Percentiles rank a stretch among this genome's conserved stretches.
Evolutionary conservation across 2,113 vertebrate genomes (phyloP).

Genomic region (Fregata magnificens): DNA sequence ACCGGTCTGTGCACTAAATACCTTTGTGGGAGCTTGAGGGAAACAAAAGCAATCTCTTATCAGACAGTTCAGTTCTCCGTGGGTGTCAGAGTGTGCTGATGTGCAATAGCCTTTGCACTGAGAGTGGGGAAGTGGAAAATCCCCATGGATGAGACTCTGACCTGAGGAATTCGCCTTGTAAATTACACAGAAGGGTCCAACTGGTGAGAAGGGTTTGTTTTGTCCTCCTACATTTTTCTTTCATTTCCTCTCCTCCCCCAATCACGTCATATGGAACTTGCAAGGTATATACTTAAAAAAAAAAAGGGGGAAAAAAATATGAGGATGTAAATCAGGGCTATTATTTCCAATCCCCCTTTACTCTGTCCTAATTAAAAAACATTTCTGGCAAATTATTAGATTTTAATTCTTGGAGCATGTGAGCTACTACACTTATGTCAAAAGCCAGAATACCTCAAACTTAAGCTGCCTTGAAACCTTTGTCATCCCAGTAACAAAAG

Average conservation of each 20-base stretch:
- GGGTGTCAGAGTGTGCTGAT: neutral
- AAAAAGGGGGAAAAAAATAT: accelerated
- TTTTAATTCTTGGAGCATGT: neutral
- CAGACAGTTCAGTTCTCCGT: neutral
- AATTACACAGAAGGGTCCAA: neutral
- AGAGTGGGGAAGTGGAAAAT: conserved; percentile 7
- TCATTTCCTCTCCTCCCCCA: neutral
- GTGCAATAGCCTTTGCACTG: neutral
- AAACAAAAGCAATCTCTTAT: neutral
- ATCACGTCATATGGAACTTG: neutral
- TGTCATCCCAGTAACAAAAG: neutral
- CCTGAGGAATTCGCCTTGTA: neutral
- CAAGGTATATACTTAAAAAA: neutral
- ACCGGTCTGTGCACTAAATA: neutral
- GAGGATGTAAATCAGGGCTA: neutral
- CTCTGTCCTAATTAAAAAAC: neutral
- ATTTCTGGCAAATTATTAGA: neutral
- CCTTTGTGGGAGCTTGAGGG: neutral
- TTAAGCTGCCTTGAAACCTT: neutral
- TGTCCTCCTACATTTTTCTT: neutral
- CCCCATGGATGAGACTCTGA: neutral
- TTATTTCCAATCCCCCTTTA: neutral
- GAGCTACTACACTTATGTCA: neutral
- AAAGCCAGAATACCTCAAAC: neutral
- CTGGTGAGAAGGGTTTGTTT: neutral